phyloP scores from a whole-genome alignment of 2,113 vertebrate species.

The Nesoenas mayeri region DNA sequence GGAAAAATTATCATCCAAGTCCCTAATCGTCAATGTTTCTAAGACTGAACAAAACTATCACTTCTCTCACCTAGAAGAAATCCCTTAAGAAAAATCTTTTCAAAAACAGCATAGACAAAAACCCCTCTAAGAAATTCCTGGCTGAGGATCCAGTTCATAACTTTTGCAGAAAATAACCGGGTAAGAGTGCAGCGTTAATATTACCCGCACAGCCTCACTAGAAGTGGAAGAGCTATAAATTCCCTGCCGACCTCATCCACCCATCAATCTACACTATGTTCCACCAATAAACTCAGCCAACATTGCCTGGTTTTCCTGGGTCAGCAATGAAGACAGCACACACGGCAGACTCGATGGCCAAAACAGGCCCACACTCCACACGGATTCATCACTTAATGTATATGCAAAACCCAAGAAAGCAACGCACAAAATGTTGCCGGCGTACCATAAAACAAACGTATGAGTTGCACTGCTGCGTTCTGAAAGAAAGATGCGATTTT shows the following conservation, averaged over 20 bases:
- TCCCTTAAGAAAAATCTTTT: neutral
- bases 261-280: neutral
- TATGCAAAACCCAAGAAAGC: neutral
- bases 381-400: neutral
- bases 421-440: neutral
- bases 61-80: neutral
- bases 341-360: neutral
- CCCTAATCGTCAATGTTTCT: neutral
- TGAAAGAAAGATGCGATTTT: neutral
- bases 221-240: neutral
- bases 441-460: neutral
- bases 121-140: neutral
- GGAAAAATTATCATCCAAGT: neutral
- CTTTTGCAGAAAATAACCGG: neutral
- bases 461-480: neutral
- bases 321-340: accelerated
- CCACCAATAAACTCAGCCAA: neutral
- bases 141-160: neutral
- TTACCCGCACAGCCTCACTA: neutral
- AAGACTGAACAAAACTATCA: neutral
- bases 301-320: neutral
- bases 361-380: neutral
- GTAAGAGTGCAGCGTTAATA: accelerated
- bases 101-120: neutral
- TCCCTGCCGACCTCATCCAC: neutral